Percentiles rank a stretch among this genome's conserved stretches.
phyloP scores from a whole-genome alignment of 1,140 invertebrate species.

The Heterodera carotae region DNA sequence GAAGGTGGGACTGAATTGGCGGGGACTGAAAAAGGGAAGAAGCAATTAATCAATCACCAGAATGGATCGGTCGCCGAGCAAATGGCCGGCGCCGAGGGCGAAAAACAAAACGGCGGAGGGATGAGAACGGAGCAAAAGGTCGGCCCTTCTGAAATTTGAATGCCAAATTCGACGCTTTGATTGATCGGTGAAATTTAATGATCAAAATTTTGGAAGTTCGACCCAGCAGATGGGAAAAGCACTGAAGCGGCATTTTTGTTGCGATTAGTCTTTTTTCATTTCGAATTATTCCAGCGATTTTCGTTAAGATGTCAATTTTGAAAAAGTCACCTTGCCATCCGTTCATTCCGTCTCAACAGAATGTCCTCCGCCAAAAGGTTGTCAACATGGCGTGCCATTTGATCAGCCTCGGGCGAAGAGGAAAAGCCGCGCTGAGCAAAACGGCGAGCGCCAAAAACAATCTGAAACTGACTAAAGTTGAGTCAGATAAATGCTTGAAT shows the following conservation, averaged over 20 bases:
- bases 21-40: no score
- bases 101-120: slow-evolving; percentile 16
- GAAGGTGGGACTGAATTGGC: slow-evolving; percentile 5
- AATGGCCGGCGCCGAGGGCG: slow-evolving; percentile 30
- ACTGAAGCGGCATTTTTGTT: no score
- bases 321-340: slow-evolving; percentile 33
- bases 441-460: slow-evolving; percentile 34
- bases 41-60: background rate
- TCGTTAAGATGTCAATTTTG: no score
- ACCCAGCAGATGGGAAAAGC: no score
- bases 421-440: slow-evolving; percentile 40
- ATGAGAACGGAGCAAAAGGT: slow-evolving; percentile 21
- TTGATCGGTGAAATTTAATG: no score
- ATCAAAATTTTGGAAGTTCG: no score
- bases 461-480: background rate
- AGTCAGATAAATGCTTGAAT: background rate
- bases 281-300: no score
- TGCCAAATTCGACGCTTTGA: no score
- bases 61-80: slow-evolving; percentile 24
- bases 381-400: slow-evolving; percentile 32
- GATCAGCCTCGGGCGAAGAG: slow-evolving; percentile 32
- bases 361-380: slow-evolving; percentile 40
- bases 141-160: slow-evolving; percentile 21
- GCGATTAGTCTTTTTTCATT: no score
- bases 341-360: slow-evolving; percentile 36